phyloP scores from a whole-genome alignment of 92 coral and sea anemone genomes.

The Porites lobata region DNA sequence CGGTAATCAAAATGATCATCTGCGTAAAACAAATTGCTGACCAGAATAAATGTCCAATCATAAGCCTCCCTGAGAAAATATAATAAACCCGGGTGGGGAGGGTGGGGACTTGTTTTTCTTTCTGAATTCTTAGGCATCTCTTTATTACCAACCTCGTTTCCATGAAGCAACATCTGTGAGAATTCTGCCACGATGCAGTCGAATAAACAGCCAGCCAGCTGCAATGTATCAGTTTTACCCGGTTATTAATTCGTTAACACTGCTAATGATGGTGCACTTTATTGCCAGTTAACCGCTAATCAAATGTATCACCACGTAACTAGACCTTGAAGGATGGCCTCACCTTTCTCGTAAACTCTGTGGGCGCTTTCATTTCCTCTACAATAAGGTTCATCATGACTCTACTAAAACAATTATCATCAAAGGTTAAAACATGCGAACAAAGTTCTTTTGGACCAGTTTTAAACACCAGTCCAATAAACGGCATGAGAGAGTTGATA shows the following conservation, averaged over 20 bases:
- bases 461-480: too few species aligned
- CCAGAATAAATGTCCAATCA: too few species aligned
- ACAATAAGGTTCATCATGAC: constrained; percentile 4
- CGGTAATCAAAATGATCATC: too few species aligned
- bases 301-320: background rate
- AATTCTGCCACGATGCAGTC: constrained; percentile 65
- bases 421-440: background rate
- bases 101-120: background rate
- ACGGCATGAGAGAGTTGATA: too few species aligned
- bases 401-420: background rate
- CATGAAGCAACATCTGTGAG: constrained; percentile 57
- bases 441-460: background rate
- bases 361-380: background rate
- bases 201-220: constrained; percentile 67
- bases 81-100: too few species aligned
- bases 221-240: too few species aligned
- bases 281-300: background rate
- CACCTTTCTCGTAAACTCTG: constrained; percentile 14
- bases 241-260: too few species aligned
- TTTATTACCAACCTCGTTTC: constrained; percentile 54
- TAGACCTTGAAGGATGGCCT: background rate
- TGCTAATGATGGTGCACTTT: too few species aligned
- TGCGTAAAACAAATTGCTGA: too few species aligned
- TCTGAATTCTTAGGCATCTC: background rate
- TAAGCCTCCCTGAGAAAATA: too few species aligned